Conservation (phyloP, 2,888 invertebrate species). For the Dioctria linearis region DNA sequence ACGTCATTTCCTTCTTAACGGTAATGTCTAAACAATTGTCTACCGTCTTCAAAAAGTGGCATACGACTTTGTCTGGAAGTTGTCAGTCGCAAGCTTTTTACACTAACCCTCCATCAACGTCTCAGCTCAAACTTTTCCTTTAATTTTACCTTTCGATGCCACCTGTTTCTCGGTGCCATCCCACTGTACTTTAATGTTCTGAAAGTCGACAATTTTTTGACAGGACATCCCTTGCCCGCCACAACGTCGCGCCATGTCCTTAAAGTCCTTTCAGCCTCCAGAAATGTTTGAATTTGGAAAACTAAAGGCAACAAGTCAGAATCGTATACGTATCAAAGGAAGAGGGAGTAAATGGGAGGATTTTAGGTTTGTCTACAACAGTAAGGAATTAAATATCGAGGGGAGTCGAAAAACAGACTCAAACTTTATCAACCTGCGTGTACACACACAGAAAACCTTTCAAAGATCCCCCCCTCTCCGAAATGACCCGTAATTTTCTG, state of each 20-base stretch:
- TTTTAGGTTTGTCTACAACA: slow-evolving; percentile 7
- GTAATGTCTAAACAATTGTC: slow-evolving; percentile 45
- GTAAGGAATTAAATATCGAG: slow-evolving; percentile 18
- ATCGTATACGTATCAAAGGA: slow-evolving; percentile 9
- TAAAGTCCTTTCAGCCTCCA: slow-evolving; percentile 15
- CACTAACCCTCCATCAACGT: slow-evolving; percentile 51
- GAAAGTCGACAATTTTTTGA: slow-evolving; percentile 51
- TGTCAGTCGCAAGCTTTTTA: slow-evolving; percentile 56
- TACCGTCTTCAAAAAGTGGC: slow-evolving; percentile 56
- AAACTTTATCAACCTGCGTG: slow-evolving; percentile 52
- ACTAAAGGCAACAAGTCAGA: slow-evolving; percentile 56
- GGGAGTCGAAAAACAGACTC: slow-evolving; percentile 7
- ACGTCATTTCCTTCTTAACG: slow-evolving; percentile 28
- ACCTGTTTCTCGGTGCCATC: slow-evolving; percentile 50
- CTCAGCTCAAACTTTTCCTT: slow-evolving; percentile 52
- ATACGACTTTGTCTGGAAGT: slow-evolving; percentile 56
- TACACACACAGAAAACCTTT: slow-evolving; percentile 52
- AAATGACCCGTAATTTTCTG: slow-evolving; percentile 52
- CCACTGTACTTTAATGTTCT: slow-evolving; percentile 41
- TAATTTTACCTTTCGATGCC: slow-evolving; percentile 55
- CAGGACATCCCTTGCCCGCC: slow-evolving; percentile 24
- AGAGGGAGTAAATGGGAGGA: background rate
- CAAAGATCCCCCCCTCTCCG: slow-evolving; percentile 24
- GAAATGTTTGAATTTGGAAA: slow-evolving; percentile 55
- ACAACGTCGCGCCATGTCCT: background rate